phyloP scores from a whole-genome alignment of 2,113 vertebrate genomes.

The Turnix velox region DNA sequence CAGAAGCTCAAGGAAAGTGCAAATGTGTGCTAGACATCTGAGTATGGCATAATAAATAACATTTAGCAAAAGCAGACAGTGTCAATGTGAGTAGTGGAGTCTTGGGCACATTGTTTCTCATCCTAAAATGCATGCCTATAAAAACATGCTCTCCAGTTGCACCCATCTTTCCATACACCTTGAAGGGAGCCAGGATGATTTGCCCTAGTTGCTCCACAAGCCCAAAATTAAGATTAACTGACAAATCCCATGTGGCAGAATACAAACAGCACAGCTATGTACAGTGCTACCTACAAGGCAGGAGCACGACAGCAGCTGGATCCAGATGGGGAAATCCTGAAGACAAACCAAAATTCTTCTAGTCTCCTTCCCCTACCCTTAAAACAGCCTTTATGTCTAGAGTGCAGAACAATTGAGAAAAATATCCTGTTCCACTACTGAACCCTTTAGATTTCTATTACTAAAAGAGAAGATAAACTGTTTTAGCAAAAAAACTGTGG shows the following conservation, averaged over 20 bases:
- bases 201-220: fast-evolving
- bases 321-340: background rate
- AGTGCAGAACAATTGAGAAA: background rate
- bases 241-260: background rate
- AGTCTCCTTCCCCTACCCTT: background rate
- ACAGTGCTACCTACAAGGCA: background rate
- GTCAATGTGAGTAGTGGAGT: fast-evolving
- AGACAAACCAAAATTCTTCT: background rate
- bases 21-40: fast-evolving
- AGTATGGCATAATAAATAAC: background rate
- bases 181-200: background rate
- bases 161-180: background rate
- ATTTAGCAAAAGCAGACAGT: background rate
- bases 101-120: background rate
- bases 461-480: background rate
- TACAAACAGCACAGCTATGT: background rate
- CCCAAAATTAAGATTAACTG: background rate
- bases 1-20: background rate
- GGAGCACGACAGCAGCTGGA: fast-evolving
- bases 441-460: background rate
- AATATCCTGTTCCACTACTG: background rate
- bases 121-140: background rate
- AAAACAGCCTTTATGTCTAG: background rate
- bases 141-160: fast-evolving
- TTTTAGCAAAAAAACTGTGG: background rate